Conservation (phyloP, 2,797 vertebrate genomes). For the Phaenicophaeus curvirostris region DNA sequence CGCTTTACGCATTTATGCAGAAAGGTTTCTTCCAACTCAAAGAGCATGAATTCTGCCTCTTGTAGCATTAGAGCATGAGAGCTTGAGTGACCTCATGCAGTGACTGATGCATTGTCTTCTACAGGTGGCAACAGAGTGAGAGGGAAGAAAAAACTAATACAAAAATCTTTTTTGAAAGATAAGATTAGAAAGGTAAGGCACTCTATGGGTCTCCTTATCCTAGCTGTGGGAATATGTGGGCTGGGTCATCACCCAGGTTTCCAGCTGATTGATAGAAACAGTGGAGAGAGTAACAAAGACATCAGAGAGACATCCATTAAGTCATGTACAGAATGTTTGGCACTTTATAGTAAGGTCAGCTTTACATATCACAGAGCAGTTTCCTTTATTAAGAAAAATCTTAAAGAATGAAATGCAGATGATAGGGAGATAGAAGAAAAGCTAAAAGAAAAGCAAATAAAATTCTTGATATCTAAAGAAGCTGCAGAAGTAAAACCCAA, state of each 20-base stretch:
- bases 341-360: not conserved
- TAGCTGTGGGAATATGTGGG: not conserved
- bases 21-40: not conserved
- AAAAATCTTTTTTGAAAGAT: not conserved
- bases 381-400: not conserved
- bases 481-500: not conserved
- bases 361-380: not conserved
- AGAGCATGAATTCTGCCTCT: not conserved
- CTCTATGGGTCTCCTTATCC: not conserved
- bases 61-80: not conserved
- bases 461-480: not conserved
- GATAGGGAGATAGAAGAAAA: not conserved
- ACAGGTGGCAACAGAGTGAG: not conserved
- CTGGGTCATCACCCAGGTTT: not conserved
- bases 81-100: not conserved
- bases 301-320: fast-evolving
- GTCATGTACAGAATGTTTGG: not conserved
- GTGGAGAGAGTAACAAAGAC: not conserved
- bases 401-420: not conserved
- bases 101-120: not conserved
- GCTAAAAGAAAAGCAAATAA: not conserved
- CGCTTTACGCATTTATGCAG: not conserved
- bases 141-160: not conserved
- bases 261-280: not conserved
- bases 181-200: not conserved